A percentile compares a stretch with the other conserved stretches of the same genome.
phyloP scores from a whole-genome alignment of 2,888 invertebrate genomes.

The Calliphora vomitoria region DNA sequence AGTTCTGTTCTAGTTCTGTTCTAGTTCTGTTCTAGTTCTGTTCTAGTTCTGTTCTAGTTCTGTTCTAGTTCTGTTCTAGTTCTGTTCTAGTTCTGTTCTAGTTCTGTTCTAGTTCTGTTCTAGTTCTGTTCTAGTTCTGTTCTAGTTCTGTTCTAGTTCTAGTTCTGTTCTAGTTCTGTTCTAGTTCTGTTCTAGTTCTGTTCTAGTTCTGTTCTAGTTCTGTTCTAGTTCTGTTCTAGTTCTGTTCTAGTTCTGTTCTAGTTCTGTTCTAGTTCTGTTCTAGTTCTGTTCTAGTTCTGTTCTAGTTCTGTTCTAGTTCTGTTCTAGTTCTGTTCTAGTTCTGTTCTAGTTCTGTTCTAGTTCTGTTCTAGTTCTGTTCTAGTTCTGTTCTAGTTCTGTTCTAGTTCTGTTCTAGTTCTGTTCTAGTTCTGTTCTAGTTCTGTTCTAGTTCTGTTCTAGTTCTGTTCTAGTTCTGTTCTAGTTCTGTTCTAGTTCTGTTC shows the following conservation, averaged over 20 bases:
- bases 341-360: too few species aligned
- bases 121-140: neutral
- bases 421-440: slow-evolving; percentile 9
- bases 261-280: too few species aligned
- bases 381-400: neutral
- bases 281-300: too few species aligned
- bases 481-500: slow-evolving; percentile 2
- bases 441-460: neutral
- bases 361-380: too few species aligned
- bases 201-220: too few species aligned
- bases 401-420: slow-evolving; percentile 5
- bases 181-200: too few species aligned
- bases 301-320: too few species aligned
- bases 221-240: too few species aligned
- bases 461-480: neutral
- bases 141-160: neutral
- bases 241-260: too few species aligned
- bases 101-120: neutral
- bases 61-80: neutral
- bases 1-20: neutral
- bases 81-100: neutral
- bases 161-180: too few species aligned
- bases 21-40: neutral
- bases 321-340: too few species aligned
- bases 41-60: neutral